Percentiles rank a stretch among this genome's conserved stretches.
These are phyloP conservation scores for Colossoma macropomum DNA, from an alignment of 2,113 vertebrate genomes.

Conservation along the genomic window DNA sequence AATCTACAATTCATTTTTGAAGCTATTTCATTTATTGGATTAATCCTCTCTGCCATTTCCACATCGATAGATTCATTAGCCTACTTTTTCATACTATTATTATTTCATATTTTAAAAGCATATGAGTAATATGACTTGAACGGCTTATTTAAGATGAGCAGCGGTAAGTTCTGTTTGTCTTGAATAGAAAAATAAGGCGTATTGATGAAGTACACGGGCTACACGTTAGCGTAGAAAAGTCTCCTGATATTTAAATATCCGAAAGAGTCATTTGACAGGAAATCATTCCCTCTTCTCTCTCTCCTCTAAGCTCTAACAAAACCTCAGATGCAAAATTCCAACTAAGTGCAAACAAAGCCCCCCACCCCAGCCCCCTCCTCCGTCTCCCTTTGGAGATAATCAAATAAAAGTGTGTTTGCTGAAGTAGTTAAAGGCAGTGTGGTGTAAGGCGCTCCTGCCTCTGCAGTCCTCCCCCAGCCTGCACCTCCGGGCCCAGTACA, in stretches of 20 bases:
- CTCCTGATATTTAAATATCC: background rate
- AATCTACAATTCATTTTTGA: conserved; percentile 77
- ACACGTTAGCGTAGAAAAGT: background rate
- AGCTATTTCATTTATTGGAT: conserved; percentile 79
- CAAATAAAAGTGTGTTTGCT: conserved; percentile 64
- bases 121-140: conserved; percentile 62
- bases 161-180: conserved; percentile 60
- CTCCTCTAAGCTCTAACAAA: conserved; percentile 40
- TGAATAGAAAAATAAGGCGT: conserved; percentile 12
- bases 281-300: conserved; percentile 34
- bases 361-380: conserved; percentile 39
- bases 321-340: conserved; percentile 53
- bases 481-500: no score
- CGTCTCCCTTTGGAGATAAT: conserved; percentile 58
- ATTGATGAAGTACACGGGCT: background rate
- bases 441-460: conserved; percentile 33
- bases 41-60: conserved; percentile 73
- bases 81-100: conserved; percentile 61
- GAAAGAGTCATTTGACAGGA: background rate
- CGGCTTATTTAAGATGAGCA: conserved; percentile 62
- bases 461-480: background rate
- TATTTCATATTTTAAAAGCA: conserved; percentile 73
- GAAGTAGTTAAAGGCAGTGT: conserved; percentile 58
- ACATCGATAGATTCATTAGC: conserved; percentile 41
- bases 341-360: conserved; percentile 45